Evolutionary conservation across 2,113 vertebrate species (phyloP).

Genomic region (Crotalus tigris): DNA sequence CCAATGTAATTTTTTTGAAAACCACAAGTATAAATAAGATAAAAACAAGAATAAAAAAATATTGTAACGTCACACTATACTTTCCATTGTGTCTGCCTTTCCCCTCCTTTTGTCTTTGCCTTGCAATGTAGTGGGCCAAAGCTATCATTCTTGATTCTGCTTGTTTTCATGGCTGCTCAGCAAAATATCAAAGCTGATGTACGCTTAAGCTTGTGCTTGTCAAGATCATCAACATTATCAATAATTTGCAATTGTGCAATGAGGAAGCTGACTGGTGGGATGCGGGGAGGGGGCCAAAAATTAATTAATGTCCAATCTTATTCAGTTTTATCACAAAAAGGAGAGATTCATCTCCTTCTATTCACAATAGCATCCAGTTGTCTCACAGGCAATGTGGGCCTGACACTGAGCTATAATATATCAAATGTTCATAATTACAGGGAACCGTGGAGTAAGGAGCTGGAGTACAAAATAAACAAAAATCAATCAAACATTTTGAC

Average conservation of each 20-base stretch:
- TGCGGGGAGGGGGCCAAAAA: neutral
- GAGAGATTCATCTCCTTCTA: neutral
- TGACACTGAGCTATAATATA: neutral
- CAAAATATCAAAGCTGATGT: neutral
- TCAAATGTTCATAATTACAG: neutral
- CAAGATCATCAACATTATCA: neutral
- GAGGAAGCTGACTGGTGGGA: neutral
- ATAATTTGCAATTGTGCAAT: neutral
- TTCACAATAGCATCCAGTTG: neutral
- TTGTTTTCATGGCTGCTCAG: neutral
- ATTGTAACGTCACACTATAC: neutral
- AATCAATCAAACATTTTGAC: neutral
- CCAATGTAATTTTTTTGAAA: neutral
- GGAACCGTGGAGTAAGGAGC: neutral
- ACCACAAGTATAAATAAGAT: neutral
- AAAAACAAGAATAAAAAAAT: neutral
- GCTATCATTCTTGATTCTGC: neutral
- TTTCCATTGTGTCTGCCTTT: neutral
- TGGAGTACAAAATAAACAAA: neutral
- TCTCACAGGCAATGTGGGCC: neutral
- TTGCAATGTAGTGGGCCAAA: neutral
- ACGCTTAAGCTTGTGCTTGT: neutral
- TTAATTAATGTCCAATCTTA: neutral
- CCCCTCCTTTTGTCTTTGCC: neutral
- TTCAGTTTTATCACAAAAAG: neutral